Evolutionary conservation across 1,140 invertebrate genomes (phyloP).

Genomic region (Drosophila pandora): DNA sequence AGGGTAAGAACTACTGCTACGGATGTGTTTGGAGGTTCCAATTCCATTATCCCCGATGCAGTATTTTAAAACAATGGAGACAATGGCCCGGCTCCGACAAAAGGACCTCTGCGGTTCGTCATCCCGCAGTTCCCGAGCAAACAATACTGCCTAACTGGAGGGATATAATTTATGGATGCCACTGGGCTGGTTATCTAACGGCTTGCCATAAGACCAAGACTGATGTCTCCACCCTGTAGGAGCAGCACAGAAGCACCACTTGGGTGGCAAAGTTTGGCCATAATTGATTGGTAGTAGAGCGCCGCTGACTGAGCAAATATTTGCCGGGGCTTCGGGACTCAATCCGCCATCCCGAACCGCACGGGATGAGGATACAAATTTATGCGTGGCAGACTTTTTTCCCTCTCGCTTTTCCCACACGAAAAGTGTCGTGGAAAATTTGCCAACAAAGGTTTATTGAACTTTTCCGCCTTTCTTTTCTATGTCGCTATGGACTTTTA

Average conservation of each 20-base stretch:
- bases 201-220: conserved; percentile 38
- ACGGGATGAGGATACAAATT: conserved; percentile 30
- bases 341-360: background rate
- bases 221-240: conserved; percentile 17
- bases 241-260: background rate
- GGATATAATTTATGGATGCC: conserved; percentile 72
- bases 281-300: conserved; percentile 8
- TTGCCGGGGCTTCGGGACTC: background rate
- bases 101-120: conserved; percentile 11
- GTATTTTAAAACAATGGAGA: conserved; percentile 24
- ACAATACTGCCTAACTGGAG: background rate
- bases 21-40: background rate
- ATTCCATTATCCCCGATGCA: conserved; percentile 31
- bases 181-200: conserved; percentile 70
- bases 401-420: conserved; percentile 2
- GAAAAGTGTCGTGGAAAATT: conserved; percentile 36
- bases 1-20: background rate
- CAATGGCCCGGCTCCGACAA: conserved; percentile 45
- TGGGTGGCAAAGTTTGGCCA: conserved; percentile 50
- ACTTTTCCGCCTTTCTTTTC: conserved; percentile 21
- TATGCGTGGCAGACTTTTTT: conserved; percentile 41
- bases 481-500: background rate
- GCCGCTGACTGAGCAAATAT: conserved; percentile 4
- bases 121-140: background rate
- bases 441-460: conserved; percentile 60